A percentile compares a stretch with the other conserved stretches of the same genome.
phyloP scores from a whole-genome alignment of 1,140 invertebrate species.

The Tetragnatha versicolor region DNA sequence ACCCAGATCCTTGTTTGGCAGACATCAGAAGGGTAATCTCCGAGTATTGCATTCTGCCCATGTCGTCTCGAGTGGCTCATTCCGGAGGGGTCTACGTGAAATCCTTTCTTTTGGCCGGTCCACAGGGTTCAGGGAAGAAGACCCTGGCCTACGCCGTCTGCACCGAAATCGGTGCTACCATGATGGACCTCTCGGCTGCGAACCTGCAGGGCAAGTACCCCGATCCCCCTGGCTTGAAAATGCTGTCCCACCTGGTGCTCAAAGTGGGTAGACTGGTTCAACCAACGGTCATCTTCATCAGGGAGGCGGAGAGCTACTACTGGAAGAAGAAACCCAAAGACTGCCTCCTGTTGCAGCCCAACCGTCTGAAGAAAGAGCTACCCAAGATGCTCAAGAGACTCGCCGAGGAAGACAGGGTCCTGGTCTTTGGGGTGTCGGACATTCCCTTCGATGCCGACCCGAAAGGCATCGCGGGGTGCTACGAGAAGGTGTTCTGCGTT shows the following conservation, averaged over 20 bases:
- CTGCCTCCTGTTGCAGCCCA: constrained; percentile 77
- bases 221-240: constrained; percentile 90
- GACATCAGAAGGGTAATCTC: constrained; percentile 85
- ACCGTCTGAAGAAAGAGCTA: constrained; percentile 91
- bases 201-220: constrained; percentile 89
- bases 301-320: constrained; percentile 90
- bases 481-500: constrained; percentile 86
- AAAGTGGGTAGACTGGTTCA: constrained; percentile 73
- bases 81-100: constrained; percentile 72
- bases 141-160: constrained; percentile 87
- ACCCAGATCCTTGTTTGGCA: constrained; percentile 74
- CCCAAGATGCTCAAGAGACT: constrained; percentile 87
- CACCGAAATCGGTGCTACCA: constrained; percentile 83
- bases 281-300: constrained; percentile 90
- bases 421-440: constrained; percentile 82
- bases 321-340: constrained; percentile 76
- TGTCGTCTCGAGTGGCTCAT: constrained; percentile 62
- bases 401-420: constrained; percentile 75
- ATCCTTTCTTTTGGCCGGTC: constrained; percentile 83
- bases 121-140: constrained; percentile 85
- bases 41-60: constrained; percentile 88
- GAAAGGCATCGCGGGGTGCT: constrained; percentile 82
- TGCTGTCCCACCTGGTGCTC: constrained; percentile 82
- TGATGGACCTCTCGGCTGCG: constrained; percentile 88
- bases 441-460: constrained; percentile 85